Evolutionary conservation across 2,113 vertebrate genomes (phyloP).

Genomic region (Microcebus jonahi): DNA sequence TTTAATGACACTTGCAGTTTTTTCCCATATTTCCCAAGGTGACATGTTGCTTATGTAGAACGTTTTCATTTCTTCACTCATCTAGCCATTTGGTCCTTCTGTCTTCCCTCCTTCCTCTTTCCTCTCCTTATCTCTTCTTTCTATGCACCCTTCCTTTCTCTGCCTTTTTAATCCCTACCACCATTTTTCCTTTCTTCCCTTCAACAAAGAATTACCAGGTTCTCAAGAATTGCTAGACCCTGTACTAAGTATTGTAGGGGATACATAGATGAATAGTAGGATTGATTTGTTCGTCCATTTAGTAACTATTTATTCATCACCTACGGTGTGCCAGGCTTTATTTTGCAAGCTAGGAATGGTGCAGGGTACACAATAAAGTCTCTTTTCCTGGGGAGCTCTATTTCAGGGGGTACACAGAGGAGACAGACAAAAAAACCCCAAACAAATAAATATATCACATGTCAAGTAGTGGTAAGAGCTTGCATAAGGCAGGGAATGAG

Average conservation of each 20-base stretch:
- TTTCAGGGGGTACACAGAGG: background rate
- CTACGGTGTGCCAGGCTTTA: background rate
- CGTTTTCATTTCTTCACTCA: background rate
- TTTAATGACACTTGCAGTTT: background rate
- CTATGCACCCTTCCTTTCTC: background rate
- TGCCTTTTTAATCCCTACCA: background rate
- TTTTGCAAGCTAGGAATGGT: background rate
- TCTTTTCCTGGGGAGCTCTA: background rate
- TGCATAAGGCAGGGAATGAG: background rate
- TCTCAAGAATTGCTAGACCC: background rate
- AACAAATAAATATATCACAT: background rate
- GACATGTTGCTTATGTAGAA: background rate
- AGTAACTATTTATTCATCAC: background rate
- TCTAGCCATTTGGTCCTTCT: background rate
- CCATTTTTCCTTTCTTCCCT: background rate
- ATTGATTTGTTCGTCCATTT: background rate
- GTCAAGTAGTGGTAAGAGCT: background rate
- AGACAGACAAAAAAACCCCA: background rate
- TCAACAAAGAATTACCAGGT: background rate
- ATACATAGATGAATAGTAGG: background rate
- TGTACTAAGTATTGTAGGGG: background rate
- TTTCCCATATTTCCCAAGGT: conserved; percentile 2
- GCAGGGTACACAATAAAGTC: background rate
- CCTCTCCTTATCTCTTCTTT: background rate
- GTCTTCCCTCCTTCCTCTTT: background rate